These are phyloP conservation scores for Neria commutata DNA, from an alignment of 2,888 invertebrate species.

Conservation along the genomic window DNA sequence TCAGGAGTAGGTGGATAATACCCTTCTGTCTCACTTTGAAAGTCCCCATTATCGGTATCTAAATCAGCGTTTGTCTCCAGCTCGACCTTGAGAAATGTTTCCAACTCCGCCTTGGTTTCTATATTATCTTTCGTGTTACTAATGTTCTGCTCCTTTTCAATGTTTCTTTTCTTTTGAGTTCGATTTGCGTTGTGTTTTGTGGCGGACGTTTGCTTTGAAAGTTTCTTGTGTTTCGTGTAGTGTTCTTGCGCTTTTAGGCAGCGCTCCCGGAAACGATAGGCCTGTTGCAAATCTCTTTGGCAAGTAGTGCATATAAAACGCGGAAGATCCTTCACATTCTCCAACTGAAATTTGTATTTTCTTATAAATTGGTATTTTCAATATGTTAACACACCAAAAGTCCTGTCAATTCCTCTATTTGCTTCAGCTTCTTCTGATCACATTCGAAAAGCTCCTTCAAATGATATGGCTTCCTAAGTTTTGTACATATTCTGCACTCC, in stretches of 20 bases:
- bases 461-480: not conserved
- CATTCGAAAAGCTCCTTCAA: not conserved
- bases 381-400: conserved; percentile 23
- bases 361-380: not conserved
- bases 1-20: too few species aligned
- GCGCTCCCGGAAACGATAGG: conserved; percentile 13
- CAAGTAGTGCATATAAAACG: conserved; percentile 28
- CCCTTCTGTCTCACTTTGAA: too few species aligned
- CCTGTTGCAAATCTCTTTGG: conserved; percentile 4
- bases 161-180: not conserved
- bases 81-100: not conserved
- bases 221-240: too few species aligned
- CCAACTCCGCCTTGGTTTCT: not conserved
- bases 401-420: conserved; percentile 30
- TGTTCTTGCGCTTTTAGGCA: conserved; percentile 16
- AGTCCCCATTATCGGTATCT: not conserved
- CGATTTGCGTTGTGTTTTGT: not conserved
- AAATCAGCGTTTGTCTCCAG: not conserved
- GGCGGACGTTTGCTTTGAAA: not conserved
- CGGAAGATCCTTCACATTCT: conserved; percentile 26
- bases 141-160: conserved; percentile 7
- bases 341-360: conserved; percentile 22
- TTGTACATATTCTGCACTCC: not conserved
- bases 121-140: not conserved
- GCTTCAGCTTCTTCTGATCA: conserved; percentile 11